Percentiles rank a stretch among this genome's conserved stretches.
Conservation (phyloP, 2,888 invertebrate genomes). For the Boloria selene region DNA sequence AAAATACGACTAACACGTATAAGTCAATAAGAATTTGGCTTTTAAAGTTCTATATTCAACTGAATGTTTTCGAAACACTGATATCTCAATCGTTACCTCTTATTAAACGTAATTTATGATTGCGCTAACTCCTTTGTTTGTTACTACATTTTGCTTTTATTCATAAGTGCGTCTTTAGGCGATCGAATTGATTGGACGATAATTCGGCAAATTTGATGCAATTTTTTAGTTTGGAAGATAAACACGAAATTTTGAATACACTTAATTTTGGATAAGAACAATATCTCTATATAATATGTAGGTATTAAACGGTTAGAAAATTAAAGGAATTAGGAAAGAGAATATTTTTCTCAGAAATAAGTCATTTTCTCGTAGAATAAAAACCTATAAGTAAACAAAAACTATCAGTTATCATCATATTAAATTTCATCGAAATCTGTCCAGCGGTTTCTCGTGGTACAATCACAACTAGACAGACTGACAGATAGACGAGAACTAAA, state of each 20-base stretch:
- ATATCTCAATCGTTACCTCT: slow-evolving; percentile 69
- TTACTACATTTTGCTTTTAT: slow-evolving; percentile 44
- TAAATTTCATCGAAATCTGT: no score
- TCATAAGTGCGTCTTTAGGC: slow-evolving; percentile 34
- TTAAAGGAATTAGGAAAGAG: no score
- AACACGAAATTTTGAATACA: slow-evolving; percentile 3
- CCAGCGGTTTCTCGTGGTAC: no score
- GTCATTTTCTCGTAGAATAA: no score
- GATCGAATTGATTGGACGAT: slow-evolving; percentile 33
- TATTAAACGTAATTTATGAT: slow-evolving; percentile 61
- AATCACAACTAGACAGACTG: no score
- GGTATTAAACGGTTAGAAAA: background rate
- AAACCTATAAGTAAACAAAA: no score
- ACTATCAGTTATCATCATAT: no score
- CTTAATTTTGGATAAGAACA: background rate
- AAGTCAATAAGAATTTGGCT: no score
- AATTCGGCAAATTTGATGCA: slow-evolving; percentile 21
- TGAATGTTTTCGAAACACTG: slow-evolving; percentile 48
- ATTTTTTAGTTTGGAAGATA: slow-evolving; percentile 22
- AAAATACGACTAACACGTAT: no score
- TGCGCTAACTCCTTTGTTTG: slow-evolving; percentile 61
- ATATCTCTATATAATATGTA: background rate
- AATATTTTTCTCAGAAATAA: no score
- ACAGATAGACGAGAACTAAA: no score
- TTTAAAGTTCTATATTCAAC: background rate